Base-by-base conservation (phyloP, 2,113 vertebrate genomes). In the Catharus bicknelli region DNA sequence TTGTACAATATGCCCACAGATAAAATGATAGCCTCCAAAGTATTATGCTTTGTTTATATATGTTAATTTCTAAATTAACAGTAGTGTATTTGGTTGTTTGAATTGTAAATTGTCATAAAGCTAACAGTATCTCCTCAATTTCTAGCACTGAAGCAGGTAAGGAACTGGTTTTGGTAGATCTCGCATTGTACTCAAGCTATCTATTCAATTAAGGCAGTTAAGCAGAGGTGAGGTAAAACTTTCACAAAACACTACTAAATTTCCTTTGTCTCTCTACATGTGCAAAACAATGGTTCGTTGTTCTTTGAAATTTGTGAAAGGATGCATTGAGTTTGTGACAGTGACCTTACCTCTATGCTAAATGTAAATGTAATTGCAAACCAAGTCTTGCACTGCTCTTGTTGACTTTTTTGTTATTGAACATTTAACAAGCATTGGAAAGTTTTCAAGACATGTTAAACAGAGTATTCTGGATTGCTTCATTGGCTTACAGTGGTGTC, bases 81-180 rank as follows among this genome's bases (percentile, higher is more conserved):
- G 45, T 63, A 83, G 5, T 62, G 4, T 80, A 77, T 76, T 83
- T 90, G 36, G 2, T 59, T 40, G 40, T 40, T 40, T 73, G 63
- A 66, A 36, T 59, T 84, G 40, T 86, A 45, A 93, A 64, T 25
- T 75, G 14, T 74, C 22, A 40, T 47, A 18, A 74, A 90, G 29
- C 61, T 79, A 75, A 75, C 26, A 64, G 11, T 15, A 43, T 57
- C 29, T 82, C 25, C 30, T 89, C n/a, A 29, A 40, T 74, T 92
- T 88, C n/a, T 83, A 81, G 76, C 42, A 25, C 50, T 76, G 69
- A 64, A 66, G 21, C 29, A 87, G 88, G 62, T 86, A 83, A 96
- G 86, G 45, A 57, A 32, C n/a, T 92, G 90, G 29, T 54, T 78
- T 73, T 78, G 57, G 7, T 90, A 83, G 48, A n/a, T 73, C 47